Evolutionary conservation across 2,888 invertebrate species (phyloP), one percentile per base, ranked within the genome.

Genomic region (Melanchra persicariae): DNA sequence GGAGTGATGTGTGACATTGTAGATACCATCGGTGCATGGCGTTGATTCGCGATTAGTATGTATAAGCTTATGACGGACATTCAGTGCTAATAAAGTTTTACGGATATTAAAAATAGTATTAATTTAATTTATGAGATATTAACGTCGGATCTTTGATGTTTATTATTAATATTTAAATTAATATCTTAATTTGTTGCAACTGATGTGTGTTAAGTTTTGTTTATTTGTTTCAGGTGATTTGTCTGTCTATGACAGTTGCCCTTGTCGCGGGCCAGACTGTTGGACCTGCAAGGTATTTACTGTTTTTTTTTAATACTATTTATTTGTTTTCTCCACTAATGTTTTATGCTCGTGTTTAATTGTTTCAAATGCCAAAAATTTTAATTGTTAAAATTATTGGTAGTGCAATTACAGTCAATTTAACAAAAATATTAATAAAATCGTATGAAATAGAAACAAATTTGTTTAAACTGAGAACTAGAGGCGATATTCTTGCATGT

Each of bases 201-300:
- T 54, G 30, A 22, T 58, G 60, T 64, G 17, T 52, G 45, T 54
- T 69, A 58, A 66, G 43, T 58, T 70, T 64, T 63, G 24, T 72
- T 71, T 60, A 58, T 61, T 78, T 86, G 57, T 94, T 93, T 81
- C 88, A 95, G 95, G 86, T 92, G 40, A 72, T 93, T 61, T 92
- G 92, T 75, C 74, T 95, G 85, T 90, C 90, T 34, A 74, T 93
- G 86, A 87, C 93, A 75, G 93, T 87, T 81, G 93, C 91, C 76
- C 88, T 93, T 54, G 95, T 93, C 83, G 92, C 92, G 40, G 40
- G 40, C 15, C 40, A 40, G 40, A 40, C 40, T 15, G 1, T 40
- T 80, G 91, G 77, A 77, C 85, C 81, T n/a, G 17, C 6, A 75
- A 86, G 82, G 93, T 93, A 63, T 0, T 24, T 22, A 40, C 1